phyloP scores from a whole-genome alignment of 2,797 vertebrate species.

The Cheracebus regulus region DNA sequence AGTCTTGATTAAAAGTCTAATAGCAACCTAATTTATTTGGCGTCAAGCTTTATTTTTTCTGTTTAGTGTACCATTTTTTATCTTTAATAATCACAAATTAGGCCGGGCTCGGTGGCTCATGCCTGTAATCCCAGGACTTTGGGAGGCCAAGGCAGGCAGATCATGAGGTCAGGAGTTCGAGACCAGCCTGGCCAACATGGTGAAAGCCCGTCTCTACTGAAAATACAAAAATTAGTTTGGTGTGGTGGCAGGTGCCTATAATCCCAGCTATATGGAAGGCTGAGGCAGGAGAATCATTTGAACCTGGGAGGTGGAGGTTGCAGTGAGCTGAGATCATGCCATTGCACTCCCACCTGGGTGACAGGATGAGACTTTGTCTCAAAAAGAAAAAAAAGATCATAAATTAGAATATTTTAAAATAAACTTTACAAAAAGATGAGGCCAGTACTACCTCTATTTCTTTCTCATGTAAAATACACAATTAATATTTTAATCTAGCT shows the following conservation, averaged over 20 bases:
- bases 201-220: background rate
- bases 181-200: background rate
- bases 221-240: background rate
- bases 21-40: background rate
- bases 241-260: background rate
- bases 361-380: background rate
- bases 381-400: background rate
- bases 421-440: background rate
- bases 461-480: slow-evolving; percentile 68
- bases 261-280: background rate
- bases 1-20: background rate
- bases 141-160: background rate
- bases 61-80: background rate
- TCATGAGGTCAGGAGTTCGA: background rate
- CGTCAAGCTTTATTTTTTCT: background rate
- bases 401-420: slow-evolving; percentile 30
- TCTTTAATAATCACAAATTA: slow-evolving; percentile 27
- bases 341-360: background rate
- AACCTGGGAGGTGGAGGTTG: background rate
- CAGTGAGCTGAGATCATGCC: background rate
- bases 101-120: background rate
- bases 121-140: background rate
- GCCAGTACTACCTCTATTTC: slow-evolving; percentile 57
- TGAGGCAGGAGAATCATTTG: background rate
- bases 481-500: slow-evolving; percentile 80